These are phyloP conservation scores for Caenorhabditis angaria DNA, from an alignment of 2,888 invertebrate species.

Conservation along the genomic window DNA sequence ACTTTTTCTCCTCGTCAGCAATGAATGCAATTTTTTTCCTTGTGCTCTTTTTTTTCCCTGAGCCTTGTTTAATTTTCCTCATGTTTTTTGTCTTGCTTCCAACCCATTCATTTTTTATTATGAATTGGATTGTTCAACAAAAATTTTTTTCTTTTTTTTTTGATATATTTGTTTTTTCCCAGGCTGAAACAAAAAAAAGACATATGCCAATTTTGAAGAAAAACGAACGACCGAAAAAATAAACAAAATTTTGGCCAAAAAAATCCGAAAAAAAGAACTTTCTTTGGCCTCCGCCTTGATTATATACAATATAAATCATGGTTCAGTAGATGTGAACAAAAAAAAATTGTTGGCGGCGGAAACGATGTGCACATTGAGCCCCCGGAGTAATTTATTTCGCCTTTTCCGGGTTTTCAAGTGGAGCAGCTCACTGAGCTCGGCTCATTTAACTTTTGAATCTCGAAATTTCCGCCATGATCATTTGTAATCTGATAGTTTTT, in stretches of 20 bases:
- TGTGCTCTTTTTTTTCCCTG: background rate
- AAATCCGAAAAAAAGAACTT: background rate
- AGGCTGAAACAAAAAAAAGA: too few species aligned
- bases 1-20: slow-evolving; percentile 4
- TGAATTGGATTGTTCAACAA: background rate
- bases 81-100: too few species aligned
- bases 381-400: background rate
- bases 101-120: too few species aligned
- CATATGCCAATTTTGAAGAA: too few species aligned
- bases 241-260: background rate
- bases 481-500: too few species aligned
- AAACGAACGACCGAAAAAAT: too few species aligned
- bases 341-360: too few species aligned
- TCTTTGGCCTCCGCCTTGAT: background rate
- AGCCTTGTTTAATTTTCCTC: background rate
- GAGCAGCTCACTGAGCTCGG: too few species aligned
- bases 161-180: background rate
- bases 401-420: slow-evolving; percentile 1
- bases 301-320: background rate
- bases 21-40: background rate
- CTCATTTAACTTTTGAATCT: too few species aligned
- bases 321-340: slow-evolving; percentile 1
- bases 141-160: background rate
- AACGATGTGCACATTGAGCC: background rate
- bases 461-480: too few species aligned